A percentile compares a stretch with the other conserved stretches of the same genome.
These are phyloP conservation scores for Pangasius krempfi DNA, from an alignment of 2,797 vertebrate genomes.

Conservation along the genomic window DNA sequence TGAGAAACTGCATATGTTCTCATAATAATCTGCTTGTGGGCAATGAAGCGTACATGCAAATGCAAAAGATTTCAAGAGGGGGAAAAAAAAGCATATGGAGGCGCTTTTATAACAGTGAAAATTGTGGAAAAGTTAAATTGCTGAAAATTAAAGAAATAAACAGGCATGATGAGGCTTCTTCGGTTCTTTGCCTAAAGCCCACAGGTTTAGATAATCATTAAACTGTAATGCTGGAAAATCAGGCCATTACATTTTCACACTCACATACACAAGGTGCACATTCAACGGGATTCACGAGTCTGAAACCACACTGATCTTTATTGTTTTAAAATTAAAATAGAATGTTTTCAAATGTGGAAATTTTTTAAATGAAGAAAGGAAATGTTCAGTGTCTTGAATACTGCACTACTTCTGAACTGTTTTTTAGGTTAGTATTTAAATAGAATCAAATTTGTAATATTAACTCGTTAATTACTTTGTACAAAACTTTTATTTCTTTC, in stretches of 20 bases:
- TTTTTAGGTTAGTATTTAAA: background rate
- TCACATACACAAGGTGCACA: background rate
- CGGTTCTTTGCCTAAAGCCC: background rate
- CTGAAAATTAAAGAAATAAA: background rate
- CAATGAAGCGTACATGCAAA: constrained; percentile 6
- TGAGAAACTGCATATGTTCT: constrained; percentile 35
- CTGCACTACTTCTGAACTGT: background rate
- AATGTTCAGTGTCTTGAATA: background rate
- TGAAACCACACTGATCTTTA: background rate
- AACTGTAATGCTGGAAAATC: constrained; percentile 25
- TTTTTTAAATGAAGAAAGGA: background rate
- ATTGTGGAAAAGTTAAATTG: background rate
- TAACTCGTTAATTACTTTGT: background rate
- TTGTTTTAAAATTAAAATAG: background rate
- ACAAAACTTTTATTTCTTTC: background rate
- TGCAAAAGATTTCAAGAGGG: background rate
- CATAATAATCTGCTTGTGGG: constrained; percentile 40
- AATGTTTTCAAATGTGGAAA: background rate
- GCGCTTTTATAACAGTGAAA: background rate
- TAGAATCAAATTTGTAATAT: background rate
- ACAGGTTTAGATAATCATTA: constrained; percentile 30
- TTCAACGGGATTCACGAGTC: constrained; percentile 11
- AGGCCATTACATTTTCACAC: constrained; percentile 1
- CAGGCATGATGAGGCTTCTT: background rate
- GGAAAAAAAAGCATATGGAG: background rate